Evolutionary conservation across 2,888 invertebrate species (phyloP).

Genomic region (Xanthorhoe designata): DNA sequence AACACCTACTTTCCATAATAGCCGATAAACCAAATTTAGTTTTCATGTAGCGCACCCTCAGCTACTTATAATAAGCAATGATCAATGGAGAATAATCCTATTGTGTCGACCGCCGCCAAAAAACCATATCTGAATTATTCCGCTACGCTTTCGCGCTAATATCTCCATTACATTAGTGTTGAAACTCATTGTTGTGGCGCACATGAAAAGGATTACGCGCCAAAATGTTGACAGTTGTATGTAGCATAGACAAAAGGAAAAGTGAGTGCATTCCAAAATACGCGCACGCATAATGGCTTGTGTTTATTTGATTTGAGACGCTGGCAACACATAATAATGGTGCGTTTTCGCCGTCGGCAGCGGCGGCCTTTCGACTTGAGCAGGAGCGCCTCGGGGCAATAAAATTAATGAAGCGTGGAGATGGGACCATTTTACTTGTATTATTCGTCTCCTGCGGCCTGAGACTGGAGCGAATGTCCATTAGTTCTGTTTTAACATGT

Average conservation of each 20-base stretch:
- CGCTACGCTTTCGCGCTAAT: conserved; percentile 81
- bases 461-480: conserved; percentile 85
- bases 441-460: conserved; percentile 85
- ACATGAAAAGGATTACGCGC: conserved; percentile 77
- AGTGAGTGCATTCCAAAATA: conserved; percentile 71
- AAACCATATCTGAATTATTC: conserved; percentile 83
- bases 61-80: conserved; percentile 84
- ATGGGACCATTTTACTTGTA: conserved; percentile 86
- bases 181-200: conserved; percentile 67
- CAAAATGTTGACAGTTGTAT: conserved; percentile 81
- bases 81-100: conserved; percentile 85
- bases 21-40: conserved; percentile 86
- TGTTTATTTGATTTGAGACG: conserved; percentile 84
- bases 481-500: conserved; percentile 86
- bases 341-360: conserved; percentile 77
- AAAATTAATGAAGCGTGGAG: conserved; percentile 86
- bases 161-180: conserved; percentile 82
- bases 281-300: conserved; percentile 74
- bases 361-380: conserved; percentile 67
- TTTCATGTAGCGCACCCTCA: conserved; percentile 84
- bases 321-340: conserved; percentile 80
- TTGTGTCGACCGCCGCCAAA: conserved; percentile 80
- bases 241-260: conserved; percentile 75
- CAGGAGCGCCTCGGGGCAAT: conserved; percentile 83
- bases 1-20: conserved; percentile 85